These are phyloP conservation scores for Erebia aethiops DNA, from an alignment of 2,888 invertebrate genomes.

Conservation along the genomic window DNA sequence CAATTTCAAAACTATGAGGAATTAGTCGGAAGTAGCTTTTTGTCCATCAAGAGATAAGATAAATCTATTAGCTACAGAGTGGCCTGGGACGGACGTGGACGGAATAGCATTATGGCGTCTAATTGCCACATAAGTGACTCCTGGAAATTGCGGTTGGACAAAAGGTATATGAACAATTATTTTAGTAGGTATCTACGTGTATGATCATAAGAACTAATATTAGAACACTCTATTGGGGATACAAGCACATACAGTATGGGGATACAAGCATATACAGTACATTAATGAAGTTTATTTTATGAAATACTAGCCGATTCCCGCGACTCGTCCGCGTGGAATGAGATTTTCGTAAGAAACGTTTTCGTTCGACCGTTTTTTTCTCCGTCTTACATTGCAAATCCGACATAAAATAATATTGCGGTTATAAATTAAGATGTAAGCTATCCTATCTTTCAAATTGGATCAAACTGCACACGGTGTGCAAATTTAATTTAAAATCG, in stretches of 20 bases:
- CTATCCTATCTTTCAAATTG: too few relatives aligned
- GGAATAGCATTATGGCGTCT: slow-evolving; percentile 18
- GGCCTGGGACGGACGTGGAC: slow-evolving; percentile 24
- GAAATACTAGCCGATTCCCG: too few relatives aligned
- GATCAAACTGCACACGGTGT: too few relatives aligned
- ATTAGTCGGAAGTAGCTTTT: slow-evolving; percentile 17
- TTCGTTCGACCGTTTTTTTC: too few relatives aligned
- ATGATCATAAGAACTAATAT: neutral
- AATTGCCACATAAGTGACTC: slow-evolving; percentile 25
- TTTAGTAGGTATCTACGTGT: neutral
- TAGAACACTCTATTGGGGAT: neutral
- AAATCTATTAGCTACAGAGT: slow-evolving; percentile 26
- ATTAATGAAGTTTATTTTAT: neutral
- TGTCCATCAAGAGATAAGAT: slow-evolving; percentile 17
- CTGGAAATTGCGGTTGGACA: slow-evolving; percentile 10
- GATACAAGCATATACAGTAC: too few relatives aligned
- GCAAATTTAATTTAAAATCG: too few relatives aligned
- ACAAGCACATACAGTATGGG: too few relatives aligned
- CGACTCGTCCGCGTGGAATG: too few relatives aligned
- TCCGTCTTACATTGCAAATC: too few relatives aligned
- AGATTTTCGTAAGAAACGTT: too few relatives aligned
- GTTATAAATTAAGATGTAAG: too few relatives aligned
- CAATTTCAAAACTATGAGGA: slow-evolving; percentile 12
- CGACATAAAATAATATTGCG: too few relatives aligned
- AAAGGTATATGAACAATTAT: slow-evolving; percentile 7